These are phyloP conservation scores for Andricus quercusramuli DNA, from an alignment of 2,888 invertebrate genomes.

Conservation along the genomic window DNA sequence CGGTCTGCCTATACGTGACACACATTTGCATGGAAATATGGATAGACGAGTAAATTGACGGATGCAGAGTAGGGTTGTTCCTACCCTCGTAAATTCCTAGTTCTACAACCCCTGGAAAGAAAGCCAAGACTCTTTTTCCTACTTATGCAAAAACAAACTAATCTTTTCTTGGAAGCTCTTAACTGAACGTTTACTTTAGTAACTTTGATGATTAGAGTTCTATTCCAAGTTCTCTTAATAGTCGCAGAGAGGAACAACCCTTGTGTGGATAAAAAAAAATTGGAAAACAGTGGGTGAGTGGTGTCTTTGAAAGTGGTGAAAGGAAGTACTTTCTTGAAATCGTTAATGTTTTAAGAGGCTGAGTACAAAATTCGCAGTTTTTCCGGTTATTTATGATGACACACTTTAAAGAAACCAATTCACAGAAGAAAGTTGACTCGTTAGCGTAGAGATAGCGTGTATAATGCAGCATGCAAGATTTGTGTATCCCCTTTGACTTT, in stretches of 20 bases:
- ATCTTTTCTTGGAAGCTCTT: neutral
- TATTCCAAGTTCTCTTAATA: neutral
- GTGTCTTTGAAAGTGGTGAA: conserved; percentile 20
- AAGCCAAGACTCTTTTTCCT: neutral
- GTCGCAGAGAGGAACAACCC: neutral
- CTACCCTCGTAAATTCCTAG: neutral
- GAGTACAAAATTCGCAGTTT: conserved; percentile 6
- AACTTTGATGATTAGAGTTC: neutral
- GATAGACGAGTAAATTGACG: conserved; percentile 34
- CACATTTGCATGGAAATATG: conserved; percentile 40
- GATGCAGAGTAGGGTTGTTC: conserved; percentile 35
- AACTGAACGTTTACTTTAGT: neutral
- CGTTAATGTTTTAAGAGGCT: conserved; percentile 10
- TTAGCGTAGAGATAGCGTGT: conserved; percentile 60
- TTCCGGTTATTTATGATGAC: conserved; percentile 12
- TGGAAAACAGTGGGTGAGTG: conserved; percentile 26
- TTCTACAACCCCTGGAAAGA: neutral
- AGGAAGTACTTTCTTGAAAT: conserved; percentile 11
- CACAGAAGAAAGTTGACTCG: conserved; percentile 51
- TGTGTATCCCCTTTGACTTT: conserved; percentile 45
- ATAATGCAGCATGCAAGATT: conserved; percentile 62
- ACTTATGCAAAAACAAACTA: neutral
- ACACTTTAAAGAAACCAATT: conserved; percentile 26
- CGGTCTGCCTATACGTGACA: conserved; percentile 48
- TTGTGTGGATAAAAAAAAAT: conserved; percentile 15